A percentile compares a stretch with the other conserved stretches of the same genome.
phyloP scores from a whole-genome alignment of 2,888 invertebrate genomes.

The Ormyrus pomaceus region DNA sequence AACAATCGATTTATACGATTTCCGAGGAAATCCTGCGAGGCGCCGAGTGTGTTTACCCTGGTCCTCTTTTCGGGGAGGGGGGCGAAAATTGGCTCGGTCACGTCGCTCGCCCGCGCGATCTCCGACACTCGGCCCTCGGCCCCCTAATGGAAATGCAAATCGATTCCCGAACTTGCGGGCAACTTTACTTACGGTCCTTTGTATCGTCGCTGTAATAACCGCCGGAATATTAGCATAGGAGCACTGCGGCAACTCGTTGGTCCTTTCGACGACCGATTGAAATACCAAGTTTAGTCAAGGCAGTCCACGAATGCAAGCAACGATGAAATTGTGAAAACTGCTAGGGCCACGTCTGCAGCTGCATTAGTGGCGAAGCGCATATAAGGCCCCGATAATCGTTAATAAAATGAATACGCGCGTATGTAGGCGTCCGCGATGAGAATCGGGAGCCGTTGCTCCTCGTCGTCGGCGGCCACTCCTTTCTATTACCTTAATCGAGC shows the following conservation, averaged over 20 bases:
- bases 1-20: constrained; percentile 38
- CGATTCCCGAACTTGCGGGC: too few relatives aligned
- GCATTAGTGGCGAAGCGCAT: background rate
- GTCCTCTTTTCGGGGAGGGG: background rate
- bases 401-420: background rate
- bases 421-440: background rate
- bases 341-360: too few relatives aligned
- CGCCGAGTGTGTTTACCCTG: background rate
- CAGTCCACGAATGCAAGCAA: too few relatives aligned
- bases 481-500: constrained; percentile 44
- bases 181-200: too few relatives aligned
- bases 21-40: constrained; percentile 18
- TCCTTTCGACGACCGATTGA: too few relatives aligned
- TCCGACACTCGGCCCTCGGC: background rate
- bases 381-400: constrained; percentile 18
- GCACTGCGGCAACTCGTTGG: too few relatives aligned
- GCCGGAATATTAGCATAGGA: too few relatives aligned
- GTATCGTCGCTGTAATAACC: too few relatives aligned
- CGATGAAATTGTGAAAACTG: too few relatives aligned
- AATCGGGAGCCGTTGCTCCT: background rate
- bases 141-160: too few relatives aligned
- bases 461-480: constrained; percentile 22
- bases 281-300: too few relatives aligned
- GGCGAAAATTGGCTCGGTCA: constrained; percentile 36
- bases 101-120: constrained; percentile 7